A percentile compares a stretch with the other conserved stretches of the same genome.
phyloP scores from a whole-genome alignment of 2,888 invertebrate genomes.

The Phanerotoma sp. region DNA sequence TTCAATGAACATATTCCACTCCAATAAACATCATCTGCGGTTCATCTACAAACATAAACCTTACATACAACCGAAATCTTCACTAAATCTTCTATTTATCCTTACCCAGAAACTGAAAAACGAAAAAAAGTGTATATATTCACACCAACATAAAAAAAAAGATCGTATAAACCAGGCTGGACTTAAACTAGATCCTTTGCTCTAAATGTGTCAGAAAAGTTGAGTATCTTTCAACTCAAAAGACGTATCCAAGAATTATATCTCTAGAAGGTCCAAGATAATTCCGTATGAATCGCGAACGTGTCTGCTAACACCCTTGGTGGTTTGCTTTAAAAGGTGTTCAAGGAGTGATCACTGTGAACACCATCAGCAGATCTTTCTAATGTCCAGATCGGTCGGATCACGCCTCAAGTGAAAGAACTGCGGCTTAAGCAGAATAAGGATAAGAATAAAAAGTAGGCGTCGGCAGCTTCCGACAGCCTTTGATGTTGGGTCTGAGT shows the following conservation, averaged over 20 bases:
- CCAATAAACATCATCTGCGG: too few species aligned
- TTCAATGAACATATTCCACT: too few species aligned
- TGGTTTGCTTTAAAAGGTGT: constrained; percentile 9
- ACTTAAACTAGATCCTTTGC: not conserved
- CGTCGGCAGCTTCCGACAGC: constrained; percentile 24
- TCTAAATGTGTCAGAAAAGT: constrained; percentile 14
- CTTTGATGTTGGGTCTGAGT: constrained; percentile 30
- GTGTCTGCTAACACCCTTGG: constrained; percentile 22
- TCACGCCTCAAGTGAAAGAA: not conserved
- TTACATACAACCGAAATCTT: too few species aligned
- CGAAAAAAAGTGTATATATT: too few species aligned
- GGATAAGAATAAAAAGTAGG: too few species aligned
- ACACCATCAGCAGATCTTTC: not conserved
- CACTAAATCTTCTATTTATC: too few species aligned
- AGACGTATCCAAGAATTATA: constrained; percentile 12
- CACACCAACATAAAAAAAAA: too few species aligned
- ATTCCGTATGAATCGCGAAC: constrained; percentile 27
- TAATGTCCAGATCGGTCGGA: constrained; percentile 2
- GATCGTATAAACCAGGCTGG: not conserved
- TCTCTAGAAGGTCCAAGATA: constrained; percentile 32
- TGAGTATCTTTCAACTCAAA: constrained; percentile 13
- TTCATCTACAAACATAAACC: too few species aligned
- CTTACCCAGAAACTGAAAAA: too few species aligned
- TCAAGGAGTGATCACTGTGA: not conserved
- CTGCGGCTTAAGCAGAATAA: constrained; percentile 9